A percentile compares a stretch with the other conserved stretches of the same genome.
Evolutionary conservation across 2,888 invertebrate genomes (phyloP).

Genomic region (Aelia acuminata): DNA sequence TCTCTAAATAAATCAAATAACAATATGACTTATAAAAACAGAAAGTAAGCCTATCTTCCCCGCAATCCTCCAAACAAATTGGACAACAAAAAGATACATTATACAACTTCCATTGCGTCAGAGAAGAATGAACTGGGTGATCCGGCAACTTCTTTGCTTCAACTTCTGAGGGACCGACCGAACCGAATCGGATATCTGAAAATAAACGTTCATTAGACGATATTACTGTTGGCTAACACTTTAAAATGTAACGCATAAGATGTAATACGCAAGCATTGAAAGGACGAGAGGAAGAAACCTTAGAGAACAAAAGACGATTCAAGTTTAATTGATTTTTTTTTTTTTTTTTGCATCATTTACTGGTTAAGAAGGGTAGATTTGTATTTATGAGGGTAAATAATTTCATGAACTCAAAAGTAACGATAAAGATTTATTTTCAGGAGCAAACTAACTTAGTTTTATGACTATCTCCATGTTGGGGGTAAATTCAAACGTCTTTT

Average conservation of each 20-base stretch:
- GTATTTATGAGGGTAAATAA: no score
- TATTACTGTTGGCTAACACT: neutral
- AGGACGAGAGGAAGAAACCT: no score
- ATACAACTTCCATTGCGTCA: neutral
- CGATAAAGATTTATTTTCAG: no score
- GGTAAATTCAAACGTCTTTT: no score
- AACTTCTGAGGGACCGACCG: neutral
- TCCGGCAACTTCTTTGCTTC: neutral
- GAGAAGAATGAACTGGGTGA: neutral
- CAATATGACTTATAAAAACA: neutral
- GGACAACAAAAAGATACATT: neutral
- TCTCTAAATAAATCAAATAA: neutral
- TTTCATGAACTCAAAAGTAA: no score
- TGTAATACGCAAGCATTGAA: no score
- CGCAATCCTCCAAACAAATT: neutral
- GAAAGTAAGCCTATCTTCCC: conserved; percentile 1
- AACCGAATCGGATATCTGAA: neutral
- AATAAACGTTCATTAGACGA: neutral
- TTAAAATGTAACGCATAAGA: neutral
- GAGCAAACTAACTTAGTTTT: no score
- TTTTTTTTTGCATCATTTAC: no score
- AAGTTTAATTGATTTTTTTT: no score
- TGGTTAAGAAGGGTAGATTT: no score
- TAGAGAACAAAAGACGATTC: no score
- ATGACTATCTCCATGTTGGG: no score